Conservation (phyloP, 2,888 invertebrate genomes). For the Rugalucina vietnamica region DNA sequence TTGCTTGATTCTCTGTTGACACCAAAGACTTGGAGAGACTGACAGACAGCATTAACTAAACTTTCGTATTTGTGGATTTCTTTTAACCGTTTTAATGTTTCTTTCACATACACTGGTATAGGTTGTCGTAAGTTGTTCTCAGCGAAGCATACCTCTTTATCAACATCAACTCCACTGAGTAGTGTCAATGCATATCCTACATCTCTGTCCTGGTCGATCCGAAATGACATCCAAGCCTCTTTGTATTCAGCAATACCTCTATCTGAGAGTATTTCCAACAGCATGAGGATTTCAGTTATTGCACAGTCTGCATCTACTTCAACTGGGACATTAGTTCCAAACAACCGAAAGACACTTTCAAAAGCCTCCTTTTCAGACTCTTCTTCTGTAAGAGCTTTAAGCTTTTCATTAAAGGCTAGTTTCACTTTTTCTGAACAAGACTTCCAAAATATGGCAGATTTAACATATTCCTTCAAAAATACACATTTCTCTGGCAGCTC, state of each 20-base stretch:
- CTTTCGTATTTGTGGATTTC: neutral
- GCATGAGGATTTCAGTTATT: neutral
- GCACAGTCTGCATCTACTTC: neutral
- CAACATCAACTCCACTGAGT: slow-evolving; percentile 19
- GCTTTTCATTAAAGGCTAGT: neutral
- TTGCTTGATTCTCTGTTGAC: slow-evolving; percentile 19
- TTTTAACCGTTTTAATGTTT: slow-evolving; percentile 1
- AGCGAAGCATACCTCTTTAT: slow-evolving; percentile 40
- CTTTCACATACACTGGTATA: neutral
- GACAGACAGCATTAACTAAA: slow-evolving; percentile 13
- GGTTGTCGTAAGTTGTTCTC: neutral
- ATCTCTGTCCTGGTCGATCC: slow-evolving; percentile 9
- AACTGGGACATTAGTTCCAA: neutral
- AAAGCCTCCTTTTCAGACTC: neutral
- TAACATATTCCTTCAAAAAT: neutral
- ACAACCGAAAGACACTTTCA: neutral
- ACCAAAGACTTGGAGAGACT: slow-evolving; percentile 15
- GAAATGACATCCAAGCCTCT: slow-evolving; percentile 39
- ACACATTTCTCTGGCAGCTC: neutral
- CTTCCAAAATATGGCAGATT: slow-evolving; percentile 18
- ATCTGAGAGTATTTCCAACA: neutral
- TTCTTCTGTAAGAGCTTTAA: neutral
- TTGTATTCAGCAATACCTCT: slow-evolving; percentile 23
- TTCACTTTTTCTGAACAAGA: neutral
- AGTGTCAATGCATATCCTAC: slow-evolving; percentile 19